These are phyloP conservation scores for Drosophila hawaiiensis DNA, from an alignment of 2,888 invertebrate genomes.

Conservation along the genomic window DNA sequence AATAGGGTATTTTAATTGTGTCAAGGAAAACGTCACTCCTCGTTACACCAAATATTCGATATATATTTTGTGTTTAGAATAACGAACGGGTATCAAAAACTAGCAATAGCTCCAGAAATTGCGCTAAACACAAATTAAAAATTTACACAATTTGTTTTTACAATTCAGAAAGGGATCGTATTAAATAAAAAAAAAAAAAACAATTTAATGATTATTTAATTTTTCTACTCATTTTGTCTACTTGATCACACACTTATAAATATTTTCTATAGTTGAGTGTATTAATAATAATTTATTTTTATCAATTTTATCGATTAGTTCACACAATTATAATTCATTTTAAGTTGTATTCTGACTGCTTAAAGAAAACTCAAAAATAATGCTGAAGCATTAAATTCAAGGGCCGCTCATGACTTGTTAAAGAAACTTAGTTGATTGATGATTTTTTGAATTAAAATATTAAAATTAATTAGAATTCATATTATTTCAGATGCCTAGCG, in stretches of 20 bases:
- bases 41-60: not conserved
- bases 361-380: not conserved
- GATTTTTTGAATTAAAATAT: not conserved
- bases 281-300: not conserved
- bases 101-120: not conserved
- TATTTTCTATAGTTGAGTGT: not conserved
- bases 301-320: not conserved
- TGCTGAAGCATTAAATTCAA: not conserved
- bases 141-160: not conserved
- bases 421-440: not conserved
- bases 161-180: not conserved
- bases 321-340: not conserved
- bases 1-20: not conserved
- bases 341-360: not conserved
- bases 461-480: not conserved
- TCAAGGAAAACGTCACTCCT: not conserved
- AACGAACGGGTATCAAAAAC: not conserved
- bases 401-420: not conserved
- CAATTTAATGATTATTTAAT: not conserved
- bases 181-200: not conserved
- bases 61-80: not conserved
- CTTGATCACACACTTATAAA: not conserved
- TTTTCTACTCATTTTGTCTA: not conserved
- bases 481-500: not conserved
- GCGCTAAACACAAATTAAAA: not conserved